Conservation (phyloP, 1,140 invertebrate genomes). For the Drosophila miranda region DNA sequence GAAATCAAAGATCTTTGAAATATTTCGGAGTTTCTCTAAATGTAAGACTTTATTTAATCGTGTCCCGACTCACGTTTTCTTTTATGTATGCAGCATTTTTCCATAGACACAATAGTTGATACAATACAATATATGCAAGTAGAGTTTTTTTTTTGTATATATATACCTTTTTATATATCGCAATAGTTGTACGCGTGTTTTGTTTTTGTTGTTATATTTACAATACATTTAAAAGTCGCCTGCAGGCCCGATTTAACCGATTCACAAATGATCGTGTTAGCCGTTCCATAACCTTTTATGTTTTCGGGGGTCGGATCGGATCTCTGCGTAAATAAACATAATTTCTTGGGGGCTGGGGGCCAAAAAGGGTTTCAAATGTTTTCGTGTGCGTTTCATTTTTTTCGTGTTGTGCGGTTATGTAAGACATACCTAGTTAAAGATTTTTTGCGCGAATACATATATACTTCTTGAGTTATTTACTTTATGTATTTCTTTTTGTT, state of each 20-base stretch:
- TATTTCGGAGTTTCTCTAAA: constrained; percentile 65
- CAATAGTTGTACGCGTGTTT: constrained; percentile 42
- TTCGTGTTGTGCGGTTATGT: constrained; percentile 15
- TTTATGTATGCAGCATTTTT: constrained; percentile 58
- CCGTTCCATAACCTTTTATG: not conserved
- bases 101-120: constrained; percentile 66
- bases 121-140: constrained; percentile 48
- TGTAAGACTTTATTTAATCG: constrained; percentile 74
- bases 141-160: constrained; percentile 24
- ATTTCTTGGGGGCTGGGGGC: constrained; percentile 34
- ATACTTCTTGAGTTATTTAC: constrained; percentile 31
- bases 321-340: not conserved
- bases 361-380: constrained; percentile 16
- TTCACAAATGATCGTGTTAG: not conserved
- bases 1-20: not conserved
- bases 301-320: constrained; percentile 2
- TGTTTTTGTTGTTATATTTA: constrained; percentile 30
- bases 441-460: constrained; percentile 75
- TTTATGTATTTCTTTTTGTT: constrained; percentile 28
- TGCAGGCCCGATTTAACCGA: constrained; percentile 18
- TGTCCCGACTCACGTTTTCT: constrained; percentile 56
- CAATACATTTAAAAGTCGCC: constrained; percentile 34
- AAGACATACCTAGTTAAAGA: constrained; percentile 81
- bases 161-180: constrained; percentile 25
- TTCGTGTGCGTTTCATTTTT: constrained; percentile 5